These are phyloP conservation scores for Notamacropus eugenii DNA, from an alignment of 2,797 vertebrate species.

Conservation along the genomic window DNA sequence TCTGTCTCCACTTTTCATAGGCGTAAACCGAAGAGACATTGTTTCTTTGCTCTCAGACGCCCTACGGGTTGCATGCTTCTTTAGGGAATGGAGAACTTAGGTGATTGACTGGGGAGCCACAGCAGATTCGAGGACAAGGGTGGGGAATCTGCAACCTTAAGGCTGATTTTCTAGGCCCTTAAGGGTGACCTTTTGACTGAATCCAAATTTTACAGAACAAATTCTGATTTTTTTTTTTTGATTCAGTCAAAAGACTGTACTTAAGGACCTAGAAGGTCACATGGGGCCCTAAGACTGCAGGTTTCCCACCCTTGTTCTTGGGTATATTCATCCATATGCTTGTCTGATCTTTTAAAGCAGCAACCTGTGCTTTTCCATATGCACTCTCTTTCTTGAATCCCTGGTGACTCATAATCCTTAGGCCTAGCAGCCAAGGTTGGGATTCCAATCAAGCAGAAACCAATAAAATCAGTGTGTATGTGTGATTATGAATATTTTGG, in stretches of 20 bases:
- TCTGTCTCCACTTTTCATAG: not conserved
- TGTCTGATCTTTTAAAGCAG: not conserved
- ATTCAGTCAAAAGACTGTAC: too few relatives aligned
- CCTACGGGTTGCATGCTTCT: not conserved
- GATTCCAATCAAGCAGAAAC: not conserved
- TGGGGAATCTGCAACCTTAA: too few relatives aligned
- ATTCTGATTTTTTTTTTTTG: too few relatives aligned
- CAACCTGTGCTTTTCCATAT: not conserved
- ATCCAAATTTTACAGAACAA: too few relatives aligned
- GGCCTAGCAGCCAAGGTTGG: not conserved
- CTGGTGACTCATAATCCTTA: not conserved
- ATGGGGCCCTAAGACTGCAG: too few relatives aligned
- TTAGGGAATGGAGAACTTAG: not conserved
- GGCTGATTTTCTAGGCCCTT: too few relatives aligned
- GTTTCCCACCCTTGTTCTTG: too few relatives aligned
- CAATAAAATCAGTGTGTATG: not conserved
- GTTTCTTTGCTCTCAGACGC: not conserved
- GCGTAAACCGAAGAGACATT: not conserved
- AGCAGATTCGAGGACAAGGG: not conserved
- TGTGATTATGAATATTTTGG: not conserved
- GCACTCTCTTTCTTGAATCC: not conserved
- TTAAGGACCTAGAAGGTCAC: too few relatives aligned
- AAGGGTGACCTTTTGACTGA: too few relatives aligned
- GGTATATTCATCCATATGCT: not conserved
- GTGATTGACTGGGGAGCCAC: not conserved